These are phyloP conservation scores for Puntigrus tetrazona DNA, from an alignment of 2,113 vertebrate genomes.

Conservation along the genomic window DNA sequence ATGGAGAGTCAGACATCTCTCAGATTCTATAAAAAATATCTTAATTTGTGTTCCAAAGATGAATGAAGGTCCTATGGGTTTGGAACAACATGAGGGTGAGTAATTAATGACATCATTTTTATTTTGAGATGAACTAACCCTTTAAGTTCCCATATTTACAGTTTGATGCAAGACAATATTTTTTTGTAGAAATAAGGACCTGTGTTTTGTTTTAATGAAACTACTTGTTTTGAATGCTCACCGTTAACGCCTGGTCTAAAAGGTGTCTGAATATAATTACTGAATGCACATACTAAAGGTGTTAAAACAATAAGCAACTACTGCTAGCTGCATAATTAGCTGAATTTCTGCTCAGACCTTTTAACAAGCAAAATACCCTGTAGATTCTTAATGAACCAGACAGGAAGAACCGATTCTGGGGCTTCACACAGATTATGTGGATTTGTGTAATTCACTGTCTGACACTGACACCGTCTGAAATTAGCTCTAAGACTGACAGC, in stretches of 20 bases:
- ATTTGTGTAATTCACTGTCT: neutral
- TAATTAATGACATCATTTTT: too few species aligned
- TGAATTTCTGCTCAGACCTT: neutral
- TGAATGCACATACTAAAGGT: neutral
- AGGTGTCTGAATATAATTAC: neutral
- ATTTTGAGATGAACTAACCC: too few species aligned
- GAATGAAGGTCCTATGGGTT: too few species aligned
- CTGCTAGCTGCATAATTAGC: neutral
- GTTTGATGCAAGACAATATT: neutral
- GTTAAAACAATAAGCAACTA: neutral
- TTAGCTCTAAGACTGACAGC: neutral
- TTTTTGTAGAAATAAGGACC: neutral
- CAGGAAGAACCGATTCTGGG: conserved; percentile 1
- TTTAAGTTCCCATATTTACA: neutral
- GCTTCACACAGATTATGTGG: neutral
- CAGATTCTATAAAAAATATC: too few species aligned
- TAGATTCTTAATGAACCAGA: neutral
- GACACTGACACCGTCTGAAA: neutral
- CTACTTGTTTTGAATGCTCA: neutral
- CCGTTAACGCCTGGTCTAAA: conserved; percentile 1
- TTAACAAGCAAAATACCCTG: conserved; percentile 12
- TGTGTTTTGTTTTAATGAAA: neutral
- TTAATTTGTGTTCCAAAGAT: too few species aligned
- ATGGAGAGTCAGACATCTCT: too few species aligned
- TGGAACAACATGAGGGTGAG: too few species aligned